Evolutionary conservation across 2,797 vertebrate genomes (phyloP).

Genomic region (Lagorchestes hirsutus): DNA sequence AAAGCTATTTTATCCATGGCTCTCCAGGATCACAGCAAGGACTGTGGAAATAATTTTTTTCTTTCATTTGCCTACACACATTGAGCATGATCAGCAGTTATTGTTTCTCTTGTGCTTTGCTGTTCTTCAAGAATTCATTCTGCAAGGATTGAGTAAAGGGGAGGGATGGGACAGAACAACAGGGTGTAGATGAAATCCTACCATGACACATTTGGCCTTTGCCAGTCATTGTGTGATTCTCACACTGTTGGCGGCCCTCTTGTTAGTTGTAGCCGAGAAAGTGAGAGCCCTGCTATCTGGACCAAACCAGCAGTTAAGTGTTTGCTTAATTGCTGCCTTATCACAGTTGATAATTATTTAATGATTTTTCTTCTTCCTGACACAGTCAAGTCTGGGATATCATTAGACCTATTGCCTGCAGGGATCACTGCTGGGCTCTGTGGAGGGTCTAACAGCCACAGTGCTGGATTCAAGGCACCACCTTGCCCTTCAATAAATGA

Average conservation of each 20-base stretch:
- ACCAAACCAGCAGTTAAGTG: constrained; percentile 81
- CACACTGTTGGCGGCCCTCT: constrained; percentile 81
- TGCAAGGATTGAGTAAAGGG: constrained; percentile 15
- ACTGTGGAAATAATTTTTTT: background rate
- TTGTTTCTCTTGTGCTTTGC: background rate
- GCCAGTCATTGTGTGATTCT: constrained; percentile 77
- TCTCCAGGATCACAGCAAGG: constrained; percentile 10
- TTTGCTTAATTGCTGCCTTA: constrained; percentile 82
- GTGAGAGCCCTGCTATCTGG: constrained; percentile 81
- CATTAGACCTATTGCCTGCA: constrained; percentile 80
- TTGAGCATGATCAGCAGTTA: background rate
- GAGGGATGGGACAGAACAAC: background rate
- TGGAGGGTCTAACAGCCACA: constrained; percentile 75
- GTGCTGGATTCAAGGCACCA: constrained; percentile 68
- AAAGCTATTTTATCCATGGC: background rate
- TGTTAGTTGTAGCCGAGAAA: constrained; percentile 82
- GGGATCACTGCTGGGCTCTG: constrained; percentile 67
- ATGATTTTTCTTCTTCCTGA: constrained; percentile 82
- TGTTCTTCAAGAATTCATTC: constrained; percentile 5
- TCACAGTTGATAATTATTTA: constrained; percentile 80
- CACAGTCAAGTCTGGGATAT: constrained; percentile 80
- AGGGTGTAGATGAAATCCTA: constrained; percentile 8
- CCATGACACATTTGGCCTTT: constrained; percentile 50
- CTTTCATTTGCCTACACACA: background rate
- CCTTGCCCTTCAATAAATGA: background rate